A percentile compares a stretch with the other conserved stretches of the same genome.
Conservation (phyloP, 2,797 vertebrate genomes). For the Channallabes apus region DNA sequence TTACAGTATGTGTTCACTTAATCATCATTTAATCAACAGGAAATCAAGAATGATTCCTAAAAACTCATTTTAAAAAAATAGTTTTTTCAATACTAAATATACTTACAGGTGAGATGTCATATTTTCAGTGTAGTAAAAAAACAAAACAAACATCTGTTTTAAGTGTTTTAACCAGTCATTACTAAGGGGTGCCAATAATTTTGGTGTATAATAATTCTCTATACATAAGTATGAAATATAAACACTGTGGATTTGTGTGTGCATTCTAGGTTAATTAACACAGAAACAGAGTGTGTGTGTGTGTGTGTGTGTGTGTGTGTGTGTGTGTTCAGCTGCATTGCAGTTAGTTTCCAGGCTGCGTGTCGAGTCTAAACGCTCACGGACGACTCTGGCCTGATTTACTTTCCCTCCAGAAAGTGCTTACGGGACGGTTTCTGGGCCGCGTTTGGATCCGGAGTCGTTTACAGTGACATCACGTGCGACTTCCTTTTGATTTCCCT, state of each 20-base stretch:
- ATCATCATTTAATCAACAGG: neutral
- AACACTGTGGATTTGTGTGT: neutral
- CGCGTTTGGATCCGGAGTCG: neutral
- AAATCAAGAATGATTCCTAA: neutral
- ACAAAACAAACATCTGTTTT: neutral
- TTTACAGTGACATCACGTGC: conserved; percentile 1
- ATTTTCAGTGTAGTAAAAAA: neutral
- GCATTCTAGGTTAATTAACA: neutral
- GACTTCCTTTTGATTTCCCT: neutral
- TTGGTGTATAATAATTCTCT: neutral
- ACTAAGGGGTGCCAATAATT: neutral
- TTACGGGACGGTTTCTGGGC: conserved; percentile 14
- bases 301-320: neutral
- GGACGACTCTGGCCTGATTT: conserved; percentile 15
- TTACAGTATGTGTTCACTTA: neutral
- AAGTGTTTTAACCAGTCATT: neutral
- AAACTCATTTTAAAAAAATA: neutral
- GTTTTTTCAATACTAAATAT: too few relatives aligned
- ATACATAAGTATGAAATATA: neutral
- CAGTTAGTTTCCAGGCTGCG: conserved; percentile 6
- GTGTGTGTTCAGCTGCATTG: conserved; percentile 14
- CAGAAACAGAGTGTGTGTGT: neutral
- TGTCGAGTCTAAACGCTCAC: neutral
- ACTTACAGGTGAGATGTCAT: neutral
- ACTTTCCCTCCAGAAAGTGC: conserved; percentile 4